Percentiles rank a stretch among this genome's conserved stretches.
Evolutionary conservation across 1,140 invertebrate genomes (phyloP).

Genomic region (Ceratosolen fusciceps): DNA sequence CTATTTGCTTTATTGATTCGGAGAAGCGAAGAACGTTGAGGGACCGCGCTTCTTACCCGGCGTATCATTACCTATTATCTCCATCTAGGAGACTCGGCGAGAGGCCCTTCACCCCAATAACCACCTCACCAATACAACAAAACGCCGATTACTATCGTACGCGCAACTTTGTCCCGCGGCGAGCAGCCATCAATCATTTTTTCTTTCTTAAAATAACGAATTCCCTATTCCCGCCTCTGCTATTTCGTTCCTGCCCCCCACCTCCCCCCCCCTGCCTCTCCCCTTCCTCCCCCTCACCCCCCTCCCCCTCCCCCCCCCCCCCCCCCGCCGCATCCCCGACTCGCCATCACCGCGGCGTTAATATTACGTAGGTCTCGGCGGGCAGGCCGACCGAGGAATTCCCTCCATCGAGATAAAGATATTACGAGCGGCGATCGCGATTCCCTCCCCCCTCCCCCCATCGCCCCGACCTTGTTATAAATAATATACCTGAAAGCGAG

Average conservation of each 20-base stretch:
- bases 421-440: slow-evolving; percentile 12
- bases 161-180: slow-evolving; percentile 32
- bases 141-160: slow-evolving; percentile 37
- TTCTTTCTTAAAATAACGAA: slow-evolving; percentile 34
- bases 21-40: slow-evolving; percentile 17
- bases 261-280: background rate
- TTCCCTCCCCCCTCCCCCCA: background rate
- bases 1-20: slow-evolving; percentile 57
- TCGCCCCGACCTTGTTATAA: background rate
- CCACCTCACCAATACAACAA: slow-evolving; percentile 43
- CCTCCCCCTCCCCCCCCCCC: no score
- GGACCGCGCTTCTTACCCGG: background rate
- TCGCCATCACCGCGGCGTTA: no score
- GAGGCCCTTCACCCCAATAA: background rate
- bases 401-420: background rate
- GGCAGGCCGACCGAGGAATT: background rate
- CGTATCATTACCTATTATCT: slow-evolving; percentile 48
- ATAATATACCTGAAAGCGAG: background rate
- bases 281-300: background rate
- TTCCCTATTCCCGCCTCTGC: slow-evolving; percentile 5
- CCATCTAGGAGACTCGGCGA: slow-evolving; percentile 25
- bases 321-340: no score
- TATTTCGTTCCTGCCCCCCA: background rate
- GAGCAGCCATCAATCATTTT: slow-evolving; percentile 44
- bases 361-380: background rate